Conservation (phyloP, 2,888 invertebrate species). For the Ommatoiulus sabulosus region DNA sequence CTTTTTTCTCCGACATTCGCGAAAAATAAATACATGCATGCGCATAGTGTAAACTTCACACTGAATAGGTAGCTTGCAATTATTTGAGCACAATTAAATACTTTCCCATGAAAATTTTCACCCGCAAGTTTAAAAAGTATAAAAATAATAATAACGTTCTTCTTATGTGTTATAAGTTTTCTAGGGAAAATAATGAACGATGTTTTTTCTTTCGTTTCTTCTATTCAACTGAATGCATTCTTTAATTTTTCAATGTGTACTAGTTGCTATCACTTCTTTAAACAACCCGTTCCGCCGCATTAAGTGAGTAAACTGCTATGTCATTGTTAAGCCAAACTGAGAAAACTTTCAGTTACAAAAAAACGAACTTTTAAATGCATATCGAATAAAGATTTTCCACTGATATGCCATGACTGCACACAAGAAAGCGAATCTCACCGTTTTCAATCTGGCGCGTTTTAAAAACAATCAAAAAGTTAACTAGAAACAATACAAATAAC, state of each 20-base stretch:
- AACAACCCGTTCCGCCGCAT: conserved; percentile 42
- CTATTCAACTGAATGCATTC: conserved; percentile 17
- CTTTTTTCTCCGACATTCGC: not conserved
- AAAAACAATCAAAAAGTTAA: conserved; percentile 28
- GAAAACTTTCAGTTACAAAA: conserved; percentile 30
- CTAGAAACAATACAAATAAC: not conserved
- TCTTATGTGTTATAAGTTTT: conserved; percentile 41
- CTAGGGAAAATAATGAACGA: conserved; percentile 45
- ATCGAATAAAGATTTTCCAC: conserved; percentile 55
- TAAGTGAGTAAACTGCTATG: conserved; percentile 50
- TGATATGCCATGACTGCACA: conserved; percentile 52
- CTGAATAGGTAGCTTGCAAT: conserved; percentile 37
- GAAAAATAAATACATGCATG: conserved; percentile 48
- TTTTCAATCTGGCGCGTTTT: not conserved
- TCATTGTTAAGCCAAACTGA: conserved; percentile 51
- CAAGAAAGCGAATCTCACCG: conserved; percentile 31
- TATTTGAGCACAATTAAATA: conserved; percentile 48
- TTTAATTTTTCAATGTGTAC: conserved; percentile 45
- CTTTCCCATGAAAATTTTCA: conserved; percentile 48
- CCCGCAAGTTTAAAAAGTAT: not conserved
- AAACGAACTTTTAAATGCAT: conserved; percentile 50
- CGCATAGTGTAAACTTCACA: conserved; percentile 39
- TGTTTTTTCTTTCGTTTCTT: conserved; percentile 2
- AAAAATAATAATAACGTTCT: conserved; percentile 48
- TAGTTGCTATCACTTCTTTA: conserved; percentile 53